Evolutionary conservation across 1,140 invertebrate genomes (phyloP).

Genomic region (Drosophila ambigua): DNA sequence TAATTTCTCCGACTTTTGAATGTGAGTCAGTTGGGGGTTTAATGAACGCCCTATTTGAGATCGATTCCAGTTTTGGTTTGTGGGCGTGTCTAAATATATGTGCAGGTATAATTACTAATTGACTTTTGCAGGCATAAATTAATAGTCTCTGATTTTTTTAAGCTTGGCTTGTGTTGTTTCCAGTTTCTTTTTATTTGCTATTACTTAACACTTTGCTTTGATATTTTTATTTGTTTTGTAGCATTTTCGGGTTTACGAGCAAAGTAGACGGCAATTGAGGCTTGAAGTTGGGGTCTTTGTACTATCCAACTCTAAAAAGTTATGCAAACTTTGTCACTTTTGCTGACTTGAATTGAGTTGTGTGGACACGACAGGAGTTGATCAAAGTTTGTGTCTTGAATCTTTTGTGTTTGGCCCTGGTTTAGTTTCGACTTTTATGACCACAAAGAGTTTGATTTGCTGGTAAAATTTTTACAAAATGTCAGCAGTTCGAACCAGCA

Average conservation of each 20-base stretch:
- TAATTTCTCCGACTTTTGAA: not conserved
- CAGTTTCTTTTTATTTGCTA: slow-evolving; percentile 19
- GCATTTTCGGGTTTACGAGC: slow-evolving; percentile 7
- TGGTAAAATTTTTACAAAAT: slow-evolving; percentile 35
- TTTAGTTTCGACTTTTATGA: slow-evolving; percentile 25
- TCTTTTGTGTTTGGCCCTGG: slow-evolving; percentile 59
- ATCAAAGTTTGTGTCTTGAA: slow-evolving; percentile 63
- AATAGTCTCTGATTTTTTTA: slow-evolving; percentile 14
- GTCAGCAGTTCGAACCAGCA: slow-evolving; percentile 23
- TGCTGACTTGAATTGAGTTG: slow-evolving; percentile 15
- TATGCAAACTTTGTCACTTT: slow-evolving; percentile 38
- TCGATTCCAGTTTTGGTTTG: slow-evolving; percentile 1
- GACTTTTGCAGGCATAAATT: slow-evolving; percentile 1
- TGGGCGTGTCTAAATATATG: slow-evolving; percentile 21
- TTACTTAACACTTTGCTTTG: slow-evolving; percentile 31
- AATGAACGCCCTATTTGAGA: slow-evolving; percentile 4
- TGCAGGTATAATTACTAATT: not conserved
- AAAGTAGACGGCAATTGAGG: slow-evolving; percentile 15
- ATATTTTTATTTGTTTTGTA: slow-evolving; percentile 27
- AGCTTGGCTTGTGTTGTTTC: not conserved
- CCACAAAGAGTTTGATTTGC: slow-evolving; percentile 21
- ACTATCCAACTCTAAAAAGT: slow-evolving; percentile 20
- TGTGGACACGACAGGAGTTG: not conserved
- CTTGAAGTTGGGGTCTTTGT: slow-evolving; percentile 7
- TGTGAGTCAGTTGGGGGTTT: slow-evolving; percentile 14